Percentiles rank a stretch among this genome's conserved stretches.
phyloP scores from a whole-genome alignment of 1,140 invertebrate species.

The Drosophila micromelanica region DNA sequence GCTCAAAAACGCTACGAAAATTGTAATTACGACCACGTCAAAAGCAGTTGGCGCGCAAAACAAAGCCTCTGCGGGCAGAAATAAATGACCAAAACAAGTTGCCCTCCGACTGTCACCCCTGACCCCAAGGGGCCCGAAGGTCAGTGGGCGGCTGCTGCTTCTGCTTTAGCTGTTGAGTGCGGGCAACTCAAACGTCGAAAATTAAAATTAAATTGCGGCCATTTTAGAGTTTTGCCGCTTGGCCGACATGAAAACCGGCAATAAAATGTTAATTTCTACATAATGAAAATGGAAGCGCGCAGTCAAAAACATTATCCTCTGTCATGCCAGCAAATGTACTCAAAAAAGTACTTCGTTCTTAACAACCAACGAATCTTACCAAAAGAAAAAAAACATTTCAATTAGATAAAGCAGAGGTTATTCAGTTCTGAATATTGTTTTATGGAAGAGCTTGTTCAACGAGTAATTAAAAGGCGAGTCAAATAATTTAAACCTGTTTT shows the following conservation, averaged over 20 bases:
- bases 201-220: slow-evolving; percentile 72
- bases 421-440: not conserved
- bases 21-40: slow-evolving; percentile 78
- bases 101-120: not conserved
- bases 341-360: not conserved
- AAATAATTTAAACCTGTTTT: no score
- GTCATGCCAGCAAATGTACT: not conserved
- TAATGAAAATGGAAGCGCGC: slow-evolving; percentile 21
- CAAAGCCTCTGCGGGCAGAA: slow-evolving; percentile 56
- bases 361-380: not conserved
- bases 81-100: slow-evolving; percentile 72
- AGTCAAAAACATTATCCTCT: slow-evolving; percentile 2
- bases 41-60: slow-evolving; percentile 64
- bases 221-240: slow-evolving; percentile 43
- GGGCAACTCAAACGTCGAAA: slow-evolving; percentile 42
- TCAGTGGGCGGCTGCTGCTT: slow-evolving; percentile 6
- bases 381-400: not conserved
- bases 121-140: slow-evolving; percentile 5
- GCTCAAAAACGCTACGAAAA: slow-evolving; percentile 56
- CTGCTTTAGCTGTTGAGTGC: slow-evolving; percentile 11
- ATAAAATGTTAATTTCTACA: slow-evolving; percentile 43
- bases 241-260: slow-evolving; percentile 24
- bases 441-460: not conserved
- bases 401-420: not conserved
- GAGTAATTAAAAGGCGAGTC: not conserved